These are phyloP conservation scores for Anoncus sp. DNA, from an alignment of 2,888 invertebrate species.

Conservation along the genomic window DNA sequence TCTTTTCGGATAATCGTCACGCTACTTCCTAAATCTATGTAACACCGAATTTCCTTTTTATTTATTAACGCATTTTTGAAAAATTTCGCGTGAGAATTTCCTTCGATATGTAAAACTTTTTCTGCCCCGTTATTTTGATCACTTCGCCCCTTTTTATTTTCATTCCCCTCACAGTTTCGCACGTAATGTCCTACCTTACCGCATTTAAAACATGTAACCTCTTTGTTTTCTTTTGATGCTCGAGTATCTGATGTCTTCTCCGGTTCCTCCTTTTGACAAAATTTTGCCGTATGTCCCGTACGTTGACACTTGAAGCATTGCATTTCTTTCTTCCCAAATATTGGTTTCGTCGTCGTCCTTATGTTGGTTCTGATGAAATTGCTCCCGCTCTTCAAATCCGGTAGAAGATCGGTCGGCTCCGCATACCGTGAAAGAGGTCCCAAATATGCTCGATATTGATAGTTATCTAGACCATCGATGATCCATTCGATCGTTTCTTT, in stretches of 20 bases:
- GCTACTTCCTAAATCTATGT: conserved; percentile 31
- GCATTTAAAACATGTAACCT: conserved; percentile 3
- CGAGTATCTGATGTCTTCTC: background rate
- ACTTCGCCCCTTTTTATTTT: background rate
- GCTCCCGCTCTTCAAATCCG: conserved; percentile 62
- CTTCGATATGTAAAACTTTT: conserved; percentile 24
- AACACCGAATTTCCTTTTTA: conserved; percentile 12
- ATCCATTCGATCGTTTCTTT: conserved; percentile 67
- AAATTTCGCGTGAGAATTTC: conserved; percentile 39
- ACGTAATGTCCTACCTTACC: conserved; percentile 31
- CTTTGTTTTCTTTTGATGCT: conserved; percentile 10
- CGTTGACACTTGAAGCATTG: conserved; percentile 39
- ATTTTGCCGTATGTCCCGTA: conserved; percentile 39
- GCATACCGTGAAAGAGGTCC: conserved; percentile 65
- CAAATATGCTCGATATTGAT: conserved; percentile 58
- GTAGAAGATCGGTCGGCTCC: conserved; percentile 56
- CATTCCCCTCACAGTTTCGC: conserved; percentile 1
- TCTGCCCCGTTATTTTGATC: conserved; percentile 11
- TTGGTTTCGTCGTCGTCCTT: conserved; percentile 9
- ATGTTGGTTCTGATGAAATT: conserved; percentile 17
- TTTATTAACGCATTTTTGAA: conserved; percentile 29
- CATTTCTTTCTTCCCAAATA: background rate
- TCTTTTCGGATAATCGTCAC: conserved; percentile 9
- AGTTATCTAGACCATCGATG: conserved; percentile 61
- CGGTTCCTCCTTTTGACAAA: conserved; percentile 14